Conservation (phyloP, 2,797 vertebrate genomes). For the Peromyscus attwateri region DNA sequence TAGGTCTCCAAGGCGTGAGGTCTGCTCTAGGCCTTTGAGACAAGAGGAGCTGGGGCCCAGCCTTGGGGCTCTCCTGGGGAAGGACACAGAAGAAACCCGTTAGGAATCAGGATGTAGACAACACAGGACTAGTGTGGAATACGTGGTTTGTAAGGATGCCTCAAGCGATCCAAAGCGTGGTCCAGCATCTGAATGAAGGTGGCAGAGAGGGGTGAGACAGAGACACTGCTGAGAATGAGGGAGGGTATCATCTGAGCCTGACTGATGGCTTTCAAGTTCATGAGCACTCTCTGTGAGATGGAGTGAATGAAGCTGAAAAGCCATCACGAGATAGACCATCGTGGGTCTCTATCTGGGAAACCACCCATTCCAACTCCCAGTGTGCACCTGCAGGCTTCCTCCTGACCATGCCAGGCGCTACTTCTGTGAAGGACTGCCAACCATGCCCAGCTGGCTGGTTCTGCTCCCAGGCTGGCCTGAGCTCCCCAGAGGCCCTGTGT, state of each 20-base stretch:
- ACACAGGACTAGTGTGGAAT: fast-evolving
- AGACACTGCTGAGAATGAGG: no score
- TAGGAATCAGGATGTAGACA: fast-evolving
- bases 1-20: constrained; percentile 45
- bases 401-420: constrained; percentile 87
- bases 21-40: not conserved
- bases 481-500: constrained; percentile 89
- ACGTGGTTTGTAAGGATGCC: not conserved
- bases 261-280: not conserved
- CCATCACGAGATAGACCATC: fast-evolving
- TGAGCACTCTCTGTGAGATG: not conserved
- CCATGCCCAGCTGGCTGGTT: constrained; percentile 85
- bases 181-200: not conserved
- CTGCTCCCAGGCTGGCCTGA: constrained; percentile 85
- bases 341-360: not conserved
- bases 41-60: no score
- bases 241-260: not conserved
- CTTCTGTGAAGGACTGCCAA: constrained; percentile 84
- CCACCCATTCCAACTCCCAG: not conserved
- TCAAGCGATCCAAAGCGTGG: not conserved
- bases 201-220: no score
- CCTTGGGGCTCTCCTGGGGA: not conserved
- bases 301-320: not conserved
- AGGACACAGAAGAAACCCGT: not conserved
- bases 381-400: constrained; percentile 89